Conservation (phyloP, 2,888 invertebrate genomes). For the Vesta saturnalis region DNA sequence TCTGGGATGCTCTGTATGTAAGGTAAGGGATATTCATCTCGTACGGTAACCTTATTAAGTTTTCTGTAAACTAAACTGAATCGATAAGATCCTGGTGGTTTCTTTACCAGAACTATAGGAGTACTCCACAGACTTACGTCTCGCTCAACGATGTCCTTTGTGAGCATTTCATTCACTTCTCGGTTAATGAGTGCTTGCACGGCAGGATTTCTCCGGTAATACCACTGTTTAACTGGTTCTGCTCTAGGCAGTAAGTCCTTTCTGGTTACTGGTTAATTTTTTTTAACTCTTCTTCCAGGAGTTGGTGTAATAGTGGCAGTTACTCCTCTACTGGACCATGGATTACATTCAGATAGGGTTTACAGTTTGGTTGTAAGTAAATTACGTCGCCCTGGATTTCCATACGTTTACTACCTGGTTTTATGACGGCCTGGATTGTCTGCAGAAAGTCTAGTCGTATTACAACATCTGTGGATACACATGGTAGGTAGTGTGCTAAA, state of each 20-base stretch:
- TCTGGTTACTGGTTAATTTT: conserved; percentile 2
- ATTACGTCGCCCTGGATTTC: too few relatives aligned
- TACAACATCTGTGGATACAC: too few relatives aligned
- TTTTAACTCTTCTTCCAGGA: neutral
- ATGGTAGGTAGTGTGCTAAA: too few relatives aligned
- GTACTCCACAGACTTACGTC: neutral
- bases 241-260: neutral
- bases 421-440: too few relatives aligned
- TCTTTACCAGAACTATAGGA: neutral
- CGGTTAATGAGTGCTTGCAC: neutral
- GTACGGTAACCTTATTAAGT: neutral
- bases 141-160: neutral
- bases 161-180: conserved; percentile 3
- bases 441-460: too few relatives aligned
- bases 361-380: too few relatives aligned
- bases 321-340: too few relatives aligned
- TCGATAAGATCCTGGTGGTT: neutral
- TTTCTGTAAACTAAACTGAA: neutral
- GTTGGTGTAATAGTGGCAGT: neutral
- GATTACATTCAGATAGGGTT: too few relatives aligned
- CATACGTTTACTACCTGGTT: too few relatives aligned
- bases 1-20: too few relatives aligned
- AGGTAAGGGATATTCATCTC: neutral
- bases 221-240: neutral
- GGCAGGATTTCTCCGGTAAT: conserved; percentile 2